phyloP scores from a whole-genome alignment of 2,797 vertebrate genomes.

The Chloroceryle amazona region DNA sequence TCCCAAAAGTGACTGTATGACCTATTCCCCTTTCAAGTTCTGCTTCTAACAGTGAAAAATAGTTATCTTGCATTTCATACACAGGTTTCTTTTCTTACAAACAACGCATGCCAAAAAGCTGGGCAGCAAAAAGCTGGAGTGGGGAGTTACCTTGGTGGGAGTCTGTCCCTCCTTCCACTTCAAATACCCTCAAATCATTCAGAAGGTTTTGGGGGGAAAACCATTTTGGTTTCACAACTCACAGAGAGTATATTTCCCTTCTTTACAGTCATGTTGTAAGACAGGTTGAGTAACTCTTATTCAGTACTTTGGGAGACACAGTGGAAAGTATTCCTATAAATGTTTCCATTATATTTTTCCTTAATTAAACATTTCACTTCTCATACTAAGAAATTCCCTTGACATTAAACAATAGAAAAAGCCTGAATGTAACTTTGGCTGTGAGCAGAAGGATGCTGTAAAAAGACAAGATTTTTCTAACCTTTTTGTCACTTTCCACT shows the following conservation, averaged over 20 bases:
- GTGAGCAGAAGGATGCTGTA: background rate
- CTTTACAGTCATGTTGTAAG: background rate
- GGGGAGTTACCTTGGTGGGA: background rate
- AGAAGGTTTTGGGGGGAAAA: background rate
- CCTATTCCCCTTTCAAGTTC: background rate
- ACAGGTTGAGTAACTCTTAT: background rate
- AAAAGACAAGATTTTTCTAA: background rate
- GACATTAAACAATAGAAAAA: background rate
- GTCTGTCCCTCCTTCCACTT: background rate
- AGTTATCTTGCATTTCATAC: background rate
- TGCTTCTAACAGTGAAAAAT: background rate
- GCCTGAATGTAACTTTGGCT: background rate
- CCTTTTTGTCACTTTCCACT: background rate
- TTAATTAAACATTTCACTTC: background rate
- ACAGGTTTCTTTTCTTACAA: background rate
- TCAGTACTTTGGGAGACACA: background rate
- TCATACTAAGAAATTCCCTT: background rate
- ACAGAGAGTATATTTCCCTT: background rate
- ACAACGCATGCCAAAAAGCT: background rate
- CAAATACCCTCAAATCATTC: background rate
- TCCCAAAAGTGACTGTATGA: background rate
- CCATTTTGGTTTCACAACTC: background rate
- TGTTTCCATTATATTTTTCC: background rate
- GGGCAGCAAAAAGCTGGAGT: background rate
- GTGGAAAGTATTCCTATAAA: conserved; percentile 13